Evolutionary conservation across 1,140 invertebrate genomes (phyloP), one percentile per base, ranked within the genome.

Genomic region (Drosophila nikananu): DNA sequence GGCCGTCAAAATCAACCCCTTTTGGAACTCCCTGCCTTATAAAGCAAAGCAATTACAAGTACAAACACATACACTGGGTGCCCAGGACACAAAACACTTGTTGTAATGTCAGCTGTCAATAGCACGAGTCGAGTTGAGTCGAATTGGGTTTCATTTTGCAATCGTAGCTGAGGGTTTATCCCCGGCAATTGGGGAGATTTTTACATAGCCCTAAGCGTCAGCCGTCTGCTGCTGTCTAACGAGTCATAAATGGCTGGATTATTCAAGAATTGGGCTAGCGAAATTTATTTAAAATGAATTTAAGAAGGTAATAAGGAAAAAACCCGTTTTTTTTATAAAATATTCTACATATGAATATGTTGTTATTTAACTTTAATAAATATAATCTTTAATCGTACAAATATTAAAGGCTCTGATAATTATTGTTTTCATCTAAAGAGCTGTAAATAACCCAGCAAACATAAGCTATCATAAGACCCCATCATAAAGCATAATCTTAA

Each of bases 41-140:
- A 66, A 66, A 52, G 68, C 68, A 72, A 72, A 72, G 70, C 67
- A 73, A 72, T 73, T 73, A 73, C 67, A 73, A 51, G 70, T 27
- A 73, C 70, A 73, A 73, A 73, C 70, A 73, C 35, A 25, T 44
- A 59, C 32, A 41, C 19, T n/a, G 23, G 25, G 9, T 30, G 25
- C 8, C 25, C 49, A 49, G 68, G 65, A 59, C 15, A 72, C 68
- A 72, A 73, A 73, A 73, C 70, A 73, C 70, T 73, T 73, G 70
- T 73, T 73, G 70, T 73, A 73, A 72, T 72, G 70, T 73, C 70
- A 73, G 70, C 70, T 73, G 70, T 73, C 70, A 73, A 73, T 73
- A 60, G 70, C 66, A 73, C 70, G 70, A 71, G 70, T 72, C 70
- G 70, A 25, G 25, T 48, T 19, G 49, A 23, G 13, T 60, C 27